Evolutionary conservation across 1,140 invertebrate genomes (phyloP).

Genomic region (Meteorus sp.): DNA sequence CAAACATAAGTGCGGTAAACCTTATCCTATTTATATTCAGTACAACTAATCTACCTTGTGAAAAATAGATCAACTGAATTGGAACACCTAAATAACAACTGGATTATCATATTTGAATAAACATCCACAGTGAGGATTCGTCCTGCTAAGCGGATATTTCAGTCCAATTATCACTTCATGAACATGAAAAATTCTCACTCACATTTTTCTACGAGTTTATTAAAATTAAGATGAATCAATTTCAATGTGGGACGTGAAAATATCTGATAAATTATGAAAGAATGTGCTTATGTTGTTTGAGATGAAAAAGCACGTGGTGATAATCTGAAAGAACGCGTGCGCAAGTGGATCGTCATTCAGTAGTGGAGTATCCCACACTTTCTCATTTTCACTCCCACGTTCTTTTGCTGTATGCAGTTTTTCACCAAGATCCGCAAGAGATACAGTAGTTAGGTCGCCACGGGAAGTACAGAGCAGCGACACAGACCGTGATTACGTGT

Average conservation of each 20-base stretch:
- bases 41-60: no score
- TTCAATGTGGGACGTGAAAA: background rate
- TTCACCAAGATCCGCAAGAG: background rate
- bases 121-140: no score
- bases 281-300: background rate
- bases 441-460: background rate
- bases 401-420: background rate
- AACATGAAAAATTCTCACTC: no score
- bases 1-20: no score
- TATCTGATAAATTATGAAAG: background rate
- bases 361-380: background rate
- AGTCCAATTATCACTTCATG: no score
- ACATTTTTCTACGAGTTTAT: no score
- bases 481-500: background rate
- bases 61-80: no score
- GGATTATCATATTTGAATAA: no score
- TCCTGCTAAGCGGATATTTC: no score
- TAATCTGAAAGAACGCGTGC: conserved; percentile 5
- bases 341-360: conserved; percentile 4
- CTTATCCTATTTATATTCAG: no score
- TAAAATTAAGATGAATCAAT: background rate
- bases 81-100: no score
- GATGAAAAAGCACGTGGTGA: background rate
- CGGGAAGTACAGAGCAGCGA: background rate
- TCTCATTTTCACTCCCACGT: background rate